These are phyloP conservation scores for Tromatobia lineatoria DNA, from an alignment of 2,888 invertebrate species.

Conservation along the genomic window DNA sequence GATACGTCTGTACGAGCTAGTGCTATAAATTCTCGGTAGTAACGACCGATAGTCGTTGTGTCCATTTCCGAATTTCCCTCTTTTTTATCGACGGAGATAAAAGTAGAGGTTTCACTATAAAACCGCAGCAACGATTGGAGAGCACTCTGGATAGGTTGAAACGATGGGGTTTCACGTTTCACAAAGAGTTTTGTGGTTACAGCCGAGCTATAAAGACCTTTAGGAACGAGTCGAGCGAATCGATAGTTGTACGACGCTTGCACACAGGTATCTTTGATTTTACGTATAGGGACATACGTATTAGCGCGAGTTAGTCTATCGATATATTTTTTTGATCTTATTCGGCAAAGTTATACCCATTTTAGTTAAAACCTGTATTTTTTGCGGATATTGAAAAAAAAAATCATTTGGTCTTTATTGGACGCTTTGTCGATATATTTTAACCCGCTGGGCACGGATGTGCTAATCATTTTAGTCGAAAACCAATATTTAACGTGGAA, in stretches of 20 bases:
- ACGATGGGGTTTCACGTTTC: slow-evolving; percentile 42
- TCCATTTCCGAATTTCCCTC: slow-evolving; percentile 1
- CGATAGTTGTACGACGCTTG: not conserved
- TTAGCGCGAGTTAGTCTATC: not conserved
- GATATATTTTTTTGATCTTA: not conserved
- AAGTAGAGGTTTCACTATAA: slow-evolving; percentile 18
- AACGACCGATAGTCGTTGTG: not conserved
- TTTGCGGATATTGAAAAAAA: too few relatives aligned
- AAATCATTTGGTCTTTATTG: too few relatives aligned
- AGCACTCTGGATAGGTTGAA: slow-evolving; percentile 28
- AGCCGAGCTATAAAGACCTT: slow-evolving; percentile 5
- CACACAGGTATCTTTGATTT: slow-evolving; percentile 2
- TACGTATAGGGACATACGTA: not conserved
- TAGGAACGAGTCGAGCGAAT: slow-evolving; percentile 15
- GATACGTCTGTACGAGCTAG: not conserved
- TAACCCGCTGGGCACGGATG: too few relatives aligned
- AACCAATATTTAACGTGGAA: too few relatives aligned
- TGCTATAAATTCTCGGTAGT: not conserved
- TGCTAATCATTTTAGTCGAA: too few relatives aligned
- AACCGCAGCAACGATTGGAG: slow-evolving; percentile 44
- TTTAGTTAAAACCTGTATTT: too few relatives aligned
- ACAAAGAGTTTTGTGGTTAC: slow-evolving; percentile 40
- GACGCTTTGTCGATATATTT: too few relatives aligned
- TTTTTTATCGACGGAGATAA: slow-evolving; percentile 15
- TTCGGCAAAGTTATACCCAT: not conserved